Percentiles rank a stretch among this genome's conserved stretches.
Evolutionary conservation across 92 coral and sea anemone genomes (phyloP).

Genomic region (Paragorgia papillata): DNA sequence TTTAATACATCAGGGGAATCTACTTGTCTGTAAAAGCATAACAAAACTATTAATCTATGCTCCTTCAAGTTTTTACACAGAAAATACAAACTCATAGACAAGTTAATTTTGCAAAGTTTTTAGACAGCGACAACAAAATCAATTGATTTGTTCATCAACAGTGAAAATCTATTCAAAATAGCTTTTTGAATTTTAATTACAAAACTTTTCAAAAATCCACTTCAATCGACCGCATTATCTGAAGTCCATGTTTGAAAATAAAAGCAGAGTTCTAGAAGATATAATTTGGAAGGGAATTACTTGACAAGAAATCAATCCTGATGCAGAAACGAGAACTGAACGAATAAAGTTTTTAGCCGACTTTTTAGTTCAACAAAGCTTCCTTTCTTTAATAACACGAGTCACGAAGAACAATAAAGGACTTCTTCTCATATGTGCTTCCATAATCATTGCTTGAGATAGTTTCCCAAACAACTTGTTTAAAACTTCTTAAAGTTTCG

Average conservation of each 20-base stretch:
- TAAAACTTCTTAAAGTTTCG: constrained; percentile 13
- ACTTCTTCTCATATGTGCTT: constrained; percentile 12
- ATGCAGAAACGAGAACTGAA: too few species aligned
- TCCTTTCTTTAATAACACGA: constrained; percentile 17
- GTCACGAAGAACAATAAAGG: constrained; percentile 23
- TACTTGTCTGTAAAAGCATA: constrained; percentile 18
- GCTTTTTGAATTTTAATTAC: constrained; percentile 46
- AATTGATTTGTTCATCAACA: constrained; percentile 18
- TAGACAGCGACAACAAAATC: neutral
- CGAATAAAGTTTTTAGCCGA: neutral
- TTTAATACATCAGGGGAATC: constrained; percentile 25
- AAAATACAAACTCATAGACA: too few species aligned
- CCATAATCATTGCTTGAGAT: neutral
- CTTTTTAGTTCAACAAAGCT: constrained; percentile 27
- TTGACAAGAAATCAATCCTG: neutral
- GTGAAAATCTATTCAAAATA: constrained; percentile 45
- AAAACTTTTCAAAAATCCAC: constrained; percentile 43
- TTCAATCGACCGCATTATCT: neutral
- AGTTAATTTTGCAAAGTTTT: constrained; percentile 16
- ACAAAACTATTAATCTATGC: constrained; percentile 6
- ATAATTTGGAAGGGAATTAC: neutral
- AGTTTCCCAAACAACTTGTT: neutral
- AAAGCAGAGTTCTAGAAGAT: neutral
- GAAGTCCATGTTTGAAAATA: neutral
- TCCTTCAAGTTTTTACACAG: neutral